Base-by-base conservation (phyloP, 1,140 invertebrate species). In the Bilobella aurantiaca region DNA sequence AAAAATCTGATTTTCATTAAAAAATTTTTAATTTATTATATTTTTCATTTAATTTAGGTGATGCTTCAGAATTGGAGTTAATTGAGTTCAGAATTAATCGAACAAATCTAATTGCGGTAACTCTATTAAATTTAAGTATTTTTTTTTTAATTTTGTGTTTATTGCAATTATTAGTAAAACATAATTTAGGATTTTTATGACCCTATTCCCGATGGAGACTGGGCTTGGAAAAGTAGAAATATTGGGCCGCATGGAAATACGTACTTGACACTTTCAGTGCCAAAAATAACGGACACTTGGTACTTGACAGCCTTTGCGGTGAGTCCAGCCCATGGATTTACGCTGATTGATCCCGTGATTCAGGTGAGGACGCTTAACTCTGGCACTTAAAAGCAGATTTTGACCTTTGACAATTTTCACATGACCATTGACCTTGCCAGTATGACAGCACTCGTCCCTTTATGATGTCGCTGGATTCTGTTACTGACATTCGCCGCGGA, bases 401-500 rank as follows among this genome's bases (percentile, higher is more conserved):
- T n/a, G n/a, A n/a, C n/a, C n/a, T n/a, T n/a, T n/a, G n/a, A n/a
- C n/a, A n/a, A n/a, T n/a, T n/a, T n/a, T n/a, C n/a, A n/a, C n/a
- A n/a, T n/a, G n/a, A n/a, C n/a, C n/a, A n/a, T n/a, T n/a, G n/a
- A n/a, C n/a, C n/a, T n/a, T n/a, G n/a, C 18, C 72, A 81, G 79
- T 79, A 78, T 69, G 76, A 78, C 68, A 81, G 78, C 8, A 78
- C 78, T 5, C 76, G 80, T 16, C 80, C 79, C 31, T 83, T 85
- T 74, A 81, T 81, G 75, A 82, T 84, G 59, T 75, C 78, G 18
- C 75, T 82, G 3, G 82, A 84, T 69, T 77, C 79, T 3, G 81
- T 83, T 3, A 64, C 75, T 1, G 63, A 74, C 25, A 78, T 81
- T 63, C 74, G 79, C 2, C 73, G 80, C 31, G 84, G 84, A n/a